Conservation (phyloP, 2,888 invertebrate genomes). For the Masnerella sp. region DNA sequence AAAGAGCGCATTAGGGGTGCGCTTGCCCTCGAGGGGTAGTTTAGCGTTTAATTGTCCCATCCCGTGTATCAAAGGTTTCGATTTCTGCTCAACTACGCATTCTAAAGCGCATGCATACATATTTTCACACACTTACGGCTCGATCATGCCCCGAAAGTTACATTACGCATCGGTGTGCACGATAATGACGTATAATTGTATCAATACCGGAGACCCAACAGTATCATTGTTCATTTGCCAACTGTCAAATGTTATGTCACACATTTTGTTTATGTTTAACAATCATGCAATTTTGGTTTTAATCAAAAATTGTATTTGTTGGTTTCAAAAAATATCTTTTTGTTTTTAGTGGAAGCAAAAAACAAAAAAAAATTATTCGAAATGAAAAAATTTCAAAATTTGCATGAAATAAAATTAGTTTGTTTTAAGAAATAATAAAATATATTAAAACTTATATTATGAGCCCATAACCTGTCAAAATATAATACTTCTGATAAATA, state of each 20-base stretch:
- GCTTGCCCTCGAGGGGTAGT: constrained; percentile 77
- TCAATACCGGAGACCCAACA: constrained; percentile 24
- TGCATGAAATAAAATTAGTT: too few species aligned
- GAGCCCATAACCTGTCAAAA: too few species aligned
- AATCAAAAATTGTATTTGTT: background rate
- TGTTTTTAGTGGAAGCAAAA: too few species aligned
- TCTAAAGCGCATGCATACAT: constrained; percentile 64
- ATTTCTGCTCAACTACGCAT: constrained; percentile 74
- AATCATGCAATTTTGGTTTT: background rate
- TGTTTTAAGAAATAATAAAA: too few species aligned
- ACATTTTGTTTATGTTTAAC: background rate
- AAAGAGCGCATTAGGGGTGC: constrained; percentile 77
- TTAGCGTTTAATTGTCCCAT: constrained; percentile 78
- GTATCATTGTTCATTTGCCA: background rate
- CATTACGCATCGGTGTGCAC: constrained; percentile 46
- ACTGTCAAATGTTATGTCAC: constrained; percentile 15
- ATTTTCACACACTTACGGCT: constrained; percentile 58
- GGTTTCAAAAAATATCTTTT: background rate
- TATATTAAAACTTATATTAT: too few species aligned
- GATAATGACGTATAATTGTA: constrained; percentile 55
- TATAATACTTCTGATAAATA: too few species aligned
- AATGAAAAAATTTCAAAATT: too few species aligned
- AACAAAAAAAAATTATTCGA: too few species aligned
- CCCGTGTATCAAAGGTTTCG: constrained; percentile 77
- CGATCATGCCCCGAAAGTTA: constrained; percentile 51